Base-by-base conservation (phyloP, 92 coral and sea anemone genomes). In the Parazoanthus swiftii region DNA sequence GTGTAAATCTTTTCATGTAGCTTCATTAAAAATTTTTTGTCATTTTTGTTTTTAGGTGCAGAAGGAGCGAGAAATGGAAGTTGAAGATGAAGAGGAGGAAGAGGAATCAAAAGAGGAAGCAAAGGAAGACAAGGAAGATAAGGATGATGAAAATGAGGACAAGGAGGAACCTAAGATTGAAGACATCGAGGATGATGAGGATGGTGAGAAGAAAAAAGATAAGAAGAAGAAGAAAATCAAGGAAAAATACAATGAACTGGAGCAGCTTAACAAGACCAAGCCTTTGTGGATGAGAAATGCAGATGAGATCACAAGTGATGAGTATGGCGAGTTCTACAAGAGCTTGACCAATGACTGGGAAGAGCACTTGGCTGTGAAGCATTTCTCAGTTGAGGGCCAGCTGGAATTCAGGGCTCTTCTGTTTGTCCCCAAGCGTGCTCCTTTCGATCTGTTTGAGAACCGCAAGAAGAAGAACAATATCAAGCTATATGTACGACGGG, bases 281-380 rank as follows among this genome's bases (percentile, higher is more conserved):
- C 99, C 99, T 8, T 85, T 97, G 89, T 97, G 99, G 99, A 97
- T 97, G 99, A 88, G 99, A 21, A 97, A 94, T 86, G 90, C 99
- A 23, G 95, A 93, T 26, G 99, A 97, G 83, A 97, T 97, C 95
- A 97, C 99, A 1, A 77, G 89, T 25, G 99, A 97, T 9, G 98
- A 97, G 63, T 97, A 97, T 76, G 99, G 94, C 0, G 98, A 97
- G 84, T 97, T 97, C 92, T 97, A 97, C 95, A 97, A 97, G 97
- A 97, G 99, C 71, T 88, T 97, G 86, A 95, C 99, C 54, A 97
- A 97, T 76, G 99, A 97, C 92, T 97, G 99, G 99, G 99, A 97
- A 71, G 99, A 97, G 44, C 99, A 97, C 77, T 65, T 97, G 80
- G 99, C 98, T 37, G 99, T 97, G 78, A 97, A 97, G 91, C 99